phyloP scores from a whole-genome alignment of 2,888 invertebrate species.

The Homarus gammarus region DNA sequence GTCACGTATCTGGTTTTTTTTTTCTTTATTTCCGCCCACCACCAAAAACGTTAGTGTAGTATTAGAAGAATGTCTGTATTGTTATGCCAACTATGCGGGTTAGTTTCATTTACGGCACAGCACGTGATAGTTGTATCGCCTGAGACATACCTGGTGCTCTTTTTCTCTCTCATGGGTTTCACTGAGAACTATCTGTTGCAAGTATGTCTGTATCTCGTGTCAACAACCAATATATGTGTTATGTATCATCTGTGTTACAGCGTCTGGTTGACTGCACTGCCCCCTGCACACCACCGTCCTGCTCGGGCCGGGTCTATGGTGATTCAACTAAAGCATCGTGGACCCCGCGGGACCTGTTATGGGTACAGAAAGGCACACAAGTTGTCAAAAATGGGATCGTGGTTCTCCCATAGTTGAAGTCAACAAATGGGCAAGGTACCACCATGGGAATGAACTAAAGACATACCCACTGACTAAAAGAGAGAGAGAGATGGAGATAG shows the following conservation, averaged over 20 bases:
- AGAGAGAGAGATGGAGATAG: neutral
- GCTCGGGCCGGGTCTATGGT: constrained; percentile 29
- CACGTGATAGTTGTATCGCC: too few relatives aligned
- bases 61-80: neutral
- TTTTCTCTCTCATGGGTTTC: too few relatives aligned
- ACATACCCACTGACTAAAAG: constrained; percentile 31
- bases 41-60: neutral
- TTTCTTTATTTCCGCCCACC: neutral
- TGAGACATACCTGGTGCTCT: too few relatives aligned
- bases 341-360: constrained; percentile 61
- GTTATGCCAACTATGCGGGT: too few relatives aligned
- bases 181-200: too few relatives aligned
- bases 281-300: constrained; percentile 13
- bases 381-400: constrained; percentile 71
- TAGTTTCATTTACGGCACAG: too few relatives aligned
- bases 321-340: constrained; percentile 63
- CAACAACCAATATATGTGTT: neutral
- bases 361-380: constrained; percentile 73
- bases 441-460: constrained; percentile 51
- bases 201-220: too few relatives aligned
- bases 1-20: neutral
- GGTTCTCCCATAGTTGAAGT: constrained; percentile 47
- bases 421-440: constrained; percentile 48
- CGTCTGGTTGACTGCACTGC: constrained; percentile 14
- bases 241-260: neutral